phyloP scores from a whole-genome alignment of 1,140 invertebrate genomes.

The Lepidotrigona ventralis region DNA sequence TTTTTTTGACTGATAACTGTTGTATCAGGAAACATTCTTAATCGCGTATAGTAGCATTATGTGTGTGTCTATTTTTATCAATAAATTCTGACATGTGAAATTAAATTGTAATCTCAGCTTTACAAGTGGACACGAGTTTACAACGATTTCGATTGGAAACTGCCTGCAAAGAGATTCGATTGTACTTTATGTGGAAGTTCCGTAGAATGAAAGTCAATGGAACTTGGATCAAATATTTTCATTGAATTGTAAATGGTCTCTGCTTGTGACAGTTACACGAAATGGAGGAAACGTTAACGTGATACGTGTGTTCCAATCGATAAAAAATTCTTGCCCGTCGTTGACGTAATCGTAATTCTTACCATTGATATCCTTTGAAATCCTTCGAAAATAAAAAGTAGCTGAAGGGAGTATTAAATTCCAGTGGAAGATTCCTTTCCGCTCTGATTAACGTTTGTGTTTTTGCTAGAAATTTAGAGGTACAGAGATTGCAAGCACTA shows the following conservation, averaged over 20 bases:
- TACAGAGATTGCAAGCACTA: not conserved
- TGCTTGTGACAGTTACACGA: not conserved
- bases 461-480: not conserved
- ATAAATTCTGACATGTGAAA: not conserved
- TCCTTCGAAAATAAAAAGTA: slow-evolving; percentile 26
- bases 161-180: not conserved
- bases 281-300: not conserved
- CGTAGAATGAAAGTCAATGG: not conserved
- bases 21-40: not conserved
- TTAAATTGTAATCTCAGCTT: slow-evolving; percentile 9
- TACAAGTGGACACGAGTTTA: not conserved
- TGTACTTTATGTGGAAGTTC: not conserved
- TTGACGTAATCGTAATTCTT: not conserved
- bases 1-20: not conserved
- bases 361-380: not conserved
- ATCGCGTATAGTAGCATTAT: no score
- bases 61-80: not conserved
- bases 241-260: not conserved
- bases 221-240: not conserved
- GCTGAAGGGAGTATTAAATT: slow-evolving; percentile 33
- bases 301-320: not conserved
- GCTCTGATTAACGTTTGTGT: not conserved
- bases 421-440: slow-evolving; percentile 22
- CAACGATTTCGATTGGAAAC: not conserved
- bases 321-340: not conserved